These are phyloP conservation scores for Drosophila yakuba DNA, from an alignment of 1,140 invertebrate species.

Conservation along the genomic window DNA sequence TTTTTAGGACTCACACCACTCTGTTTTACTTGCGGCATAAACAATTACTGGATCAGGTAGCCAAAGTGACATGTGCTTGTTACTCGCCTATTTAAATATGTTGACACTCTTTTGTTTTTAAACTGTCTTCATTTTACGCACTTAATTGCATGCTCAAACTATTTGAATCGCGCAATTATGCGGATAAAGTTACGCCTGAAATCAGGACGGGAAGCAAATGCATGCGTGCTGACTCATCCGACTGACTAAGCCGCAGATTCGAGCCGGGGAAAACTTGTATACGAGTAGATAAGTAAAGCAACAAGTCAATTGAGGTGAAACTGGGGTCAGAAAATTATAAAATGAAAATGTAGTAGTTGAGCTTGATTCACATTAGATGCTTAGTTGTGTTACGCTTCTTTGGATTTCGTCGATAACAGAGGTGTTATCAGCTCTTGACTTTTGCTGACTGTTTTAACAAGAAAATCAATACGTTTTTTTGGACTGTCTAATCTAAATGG, in stretches of 20 bases:
- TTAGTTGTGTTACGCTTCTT: no score
- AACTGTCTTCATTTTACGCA: conserved; percentile 19
- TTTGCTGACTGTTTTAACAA: neutral
- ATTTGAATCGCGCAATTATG: neutral
- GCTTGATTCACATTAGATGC: neutral
- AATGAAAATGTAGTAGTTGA: neutral
- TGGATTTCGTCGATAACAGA: neutral
- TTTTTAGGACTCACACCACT: neutral
- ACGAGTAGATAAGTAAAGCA: conserved; percentile 7
- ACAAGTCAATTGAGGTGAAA: conserved; percentile 3
- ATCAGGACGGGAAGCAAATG: conserved; percentile 14
- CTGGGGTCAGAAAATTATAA: neutral
- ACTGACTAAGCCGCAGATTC: conserved; percentile 14
- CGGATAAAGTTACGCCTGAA: conserved; percentile 27
- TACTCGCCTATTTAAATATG: conserved; percentile 9
- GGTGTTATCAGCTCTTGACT: neutral
- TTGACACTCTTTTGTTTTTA: conserved; percentile 5
- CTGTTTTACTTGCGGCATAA: conserved; percentile 15
- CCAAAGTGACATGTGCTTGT: conserved; percentile 33
- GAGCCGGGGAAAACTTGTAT: conserved; percentile 4
- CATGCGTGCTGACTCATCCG: conserved; percentile 20
- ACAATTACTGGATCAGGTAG: conserved; percentile 39
- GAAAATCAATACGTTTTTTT: neutral
- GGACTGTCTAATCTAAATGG: neutral
- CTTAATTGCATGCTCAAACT: conserved; percentile 22